Base-by-base conservation (phyloP, 2,888 invertebrate species). In the Diadegma fenestrale region DNA sequence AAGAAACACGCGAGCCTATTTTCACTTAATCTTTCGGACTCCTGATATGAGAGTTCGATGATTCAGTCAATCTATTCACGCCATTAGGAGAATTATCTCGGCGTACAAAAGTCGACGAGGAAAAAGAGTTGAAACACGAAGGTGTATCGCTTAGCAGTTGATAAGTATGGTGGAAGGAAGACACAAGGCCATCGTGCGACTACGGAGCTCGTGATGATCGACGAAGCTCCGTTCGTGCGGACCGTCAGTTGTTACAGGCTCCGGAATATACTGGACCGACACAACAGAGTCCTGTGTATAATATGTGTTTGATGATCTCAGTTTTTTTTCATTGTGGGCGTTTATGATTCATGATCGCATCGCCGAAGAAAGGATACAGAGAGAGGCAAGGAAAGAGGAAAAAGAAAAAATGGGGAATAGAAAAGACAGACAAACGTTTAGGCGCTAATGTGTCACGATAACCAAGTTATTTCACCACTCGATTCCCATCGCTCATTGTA, bases 371-470 rank as follows among this genome's bases (percentile, higher is more conserved):
- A 80, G 77, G 69, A 82, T 61, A 26, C 37, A 8, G 66, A 61
- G 71, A 51, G 51, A 51, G 26, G 43, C 64, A 68, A 37, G 30
- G 68, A 64, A 33, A 64, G 33, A 71, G 51, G 41, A 80, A 45
- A 22, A 22, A 43, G 61, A 72, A 58, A 76, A 54, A 58, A 58
- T 4, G 2, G 26, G 22, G 26, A 58, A 58, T 58, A 5, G 22
- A 26, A 14, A 26, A 58, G 58, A 58, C 58, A 71, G 33, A 63
- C 33, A 82, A 85, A 48, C 83, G 82, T 86, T 86, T 86, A 86
- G 86, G 80, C 80, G 82, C 82, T 86, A 86, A 86, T 86, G 86
- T 86, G 86, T 86, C 86, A 73, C 86, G 82, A 86, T 80, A 80
- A 77, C 71, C 71, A 73, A 80, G 82, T 80, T 86, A 82, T 85